These are phyloP conservation scores for Drepana arcuata DNA, from an alignment of 1,140 invertebrate species.

Conservation along the genomic window DNA sequence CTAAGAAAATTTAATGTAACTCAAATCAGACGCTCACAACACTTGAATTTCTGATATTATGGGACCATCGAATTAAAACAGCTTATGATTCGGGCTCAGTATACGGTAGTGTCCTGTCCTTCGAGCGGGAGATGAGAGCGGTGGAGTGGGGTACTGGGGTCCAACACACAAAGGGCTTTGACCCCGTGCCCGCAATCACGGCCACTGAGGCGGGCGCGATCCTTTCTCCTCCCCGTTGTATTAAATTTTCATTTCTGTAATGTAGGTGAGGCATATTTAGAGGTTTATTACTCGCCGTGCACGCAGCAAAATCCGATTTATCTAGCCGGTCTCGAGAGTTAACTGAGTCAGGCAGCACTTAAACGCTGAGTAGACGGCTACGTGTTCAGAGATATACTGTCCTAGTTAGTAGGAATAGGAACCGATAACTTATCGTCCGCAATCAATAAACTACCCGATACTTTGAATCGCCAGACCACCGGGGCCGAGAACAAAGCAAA, in stretches of 20 bases:
- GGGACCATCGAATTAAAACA: too few species aligned
- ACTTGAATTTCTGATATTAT: too few species aligned
- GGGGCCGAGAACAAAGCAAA: constrained; percentile 6
- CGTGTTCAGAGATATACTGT: constrained; percentile 37
- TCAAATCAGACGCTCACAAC: too few species aligned
- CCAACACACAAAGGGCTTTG: constrained; percentile 19
- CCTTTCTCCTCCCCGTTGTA: neutral
- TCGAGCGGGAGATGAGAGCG: constrained; percentile 2
- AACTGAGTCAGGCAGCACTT: constrained; percentile 8
- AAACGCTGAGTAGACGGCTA: constrained; percentile 10
- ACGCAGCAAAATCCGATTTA: too few species aligned
- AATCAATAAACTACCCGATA: constrained; percentile 47
- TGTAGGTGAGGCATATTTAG: too few species aligned
- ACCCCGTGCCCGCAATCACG: constrained; percentile 23
- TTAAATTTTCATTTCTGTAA: neutral
- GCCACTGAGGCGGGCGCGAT: constrained; percentile 9
- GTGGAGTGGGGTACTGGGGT: constrained; percentile 7
- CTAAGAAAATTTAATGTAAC: too few species aligned
- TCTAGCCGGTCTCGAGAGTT: constrained; percentile 9
- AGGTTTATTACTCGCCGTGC: too few species aligned
- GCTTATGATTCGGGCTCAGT: too few species aligned
- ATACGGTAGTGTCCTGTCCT: too few species aligned
- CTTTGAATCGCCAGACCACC: constrained; percentile 7
- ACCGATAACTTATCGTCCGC: constrained; percentile 45
- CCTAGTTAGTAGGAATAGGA: constrained; percentile 37